Conservation (phyloP, 2,888 invertebrate genomes). For the Andrena bicolor region DNA sequence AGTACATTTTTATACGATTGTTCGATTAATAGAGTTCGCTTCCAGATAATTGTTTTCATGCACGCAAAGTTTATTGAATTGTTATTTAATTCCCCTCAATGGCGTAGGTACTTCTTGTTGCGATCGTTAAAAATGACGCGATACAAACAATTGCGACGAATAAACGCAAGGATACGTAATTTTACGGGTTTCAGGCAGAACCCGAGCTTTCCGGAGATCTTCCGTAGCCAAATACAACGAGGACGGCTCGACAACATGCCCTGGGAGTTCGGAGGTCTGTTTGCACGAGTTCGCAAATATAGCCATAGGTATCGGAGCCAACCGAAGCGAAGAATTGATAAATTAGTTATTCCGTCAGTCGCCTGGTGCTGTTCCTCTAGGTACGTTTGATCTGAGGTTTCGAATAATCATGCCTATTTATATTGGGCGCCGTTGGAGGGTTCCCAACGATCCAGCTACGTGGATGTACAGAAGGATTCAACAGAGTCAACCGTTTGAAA, state of each 20-base stretch:
- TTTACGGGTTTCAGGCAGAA: conserved; percentile 30
- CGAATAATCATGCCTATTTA: conserved; percentile 74
- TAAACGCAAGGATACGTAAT: conserved; percentile 45
- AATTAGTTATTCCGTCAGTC: conserved; percentile 85
- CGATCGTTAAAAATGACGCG: neutral
- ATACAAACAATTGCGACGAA: conserved; percentile 17
- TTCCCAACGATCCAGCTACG: conserved; percentile 20
- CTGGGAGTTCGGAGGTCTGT: conserved; percentile 75
- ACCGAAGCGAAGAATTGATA: conserved; percentile 85
- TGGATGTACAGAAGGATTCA: conserved; percentile 1
- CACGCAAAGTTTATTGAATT: neutral
- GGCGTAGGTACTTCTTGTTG: neutral
- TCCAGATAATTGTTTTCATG: neutral
- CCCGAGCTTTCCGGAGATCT: conserved; percentile 59
- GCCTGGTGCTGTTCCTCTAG: conserved; percentile 69
- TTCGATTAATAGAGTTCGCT: neutral
- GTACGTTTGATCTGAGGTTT: conserved; percentile 80
- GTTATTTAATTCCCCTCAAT: neutral
- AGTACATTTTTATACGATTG: neutral
- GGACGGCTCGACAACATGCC: conserved; percentile 61
- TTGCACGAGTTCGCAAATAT: conserved; percentile 83
- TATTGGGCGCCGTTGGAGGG: conserved; percentile 56
- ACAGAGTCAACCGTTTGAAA: neutral
- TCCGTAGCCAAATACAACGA: conserved; percentile 68
- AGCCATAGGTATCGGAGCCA: conserved; percentile 81